Base-by-base conservation (phyloP, 2,888 invertebrate genomes). In the Pollenia griseotomentosa region DNA sequence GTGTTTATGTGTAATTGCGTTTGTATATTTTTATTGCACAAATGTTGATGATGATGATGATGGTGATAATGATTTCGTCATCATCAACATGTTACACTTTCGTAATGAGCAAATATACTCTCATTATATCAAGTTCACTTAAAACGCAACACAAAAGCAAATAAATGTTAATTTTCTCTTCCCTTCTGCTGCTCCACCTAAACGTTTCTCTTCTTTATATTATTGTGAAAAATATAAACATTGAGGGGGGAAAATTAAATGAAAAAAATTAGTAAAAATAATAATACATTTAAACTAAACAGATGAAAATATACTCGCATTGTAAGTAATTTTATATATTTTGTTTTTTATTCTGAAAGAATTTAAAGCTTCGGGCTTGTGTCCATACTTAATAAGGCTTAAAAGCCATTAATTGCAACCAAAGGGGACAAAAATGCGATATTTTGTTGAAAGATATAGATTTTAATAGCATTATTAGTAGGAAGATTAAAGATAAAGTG, bases 31-130 rank as follows among this genome's bases (percentile, higher is more conserved):
- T 55, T 63, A 4, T 46, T 66, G 68, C 59, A 48, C 46, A 68
- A 78, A 48, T 59, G 7, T 44, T 71, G 53, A 14, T 48, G 19
- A 19, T 19, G 19, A 19, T 19, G 33, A 46, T 61, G 61, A n/a
- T 16, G 44, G 2, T 4, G 33, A 5, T 33, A 33, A 33, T 33
- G 33, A 33, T n/a, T 63, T 19, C 80, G 73, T 65, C 55, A 57
- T 51, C 51, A 11, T 63, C 48, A 53, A 53, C 55, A 74, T 74
- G 44, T 74, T 81, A 19, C 12, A 44, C 23, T 16, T 59, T 74
- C 51, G 46, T 81, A 81, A 81, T 65, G 73, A 81, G 73, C 42
- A 81, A 81, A 74, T 55, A 65, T 48, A 23, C 42, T 74, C 66
- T 82, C 48, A 73, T 81, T 65, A 73, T n/a, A 57, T 7, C 7